Percentiles rank a stretch among this genome's conserved stretches.
phyloP scores from a whole-genome alignment of 2,113 vertebrate genomes.

The Podocnemis expansa region DNA sequence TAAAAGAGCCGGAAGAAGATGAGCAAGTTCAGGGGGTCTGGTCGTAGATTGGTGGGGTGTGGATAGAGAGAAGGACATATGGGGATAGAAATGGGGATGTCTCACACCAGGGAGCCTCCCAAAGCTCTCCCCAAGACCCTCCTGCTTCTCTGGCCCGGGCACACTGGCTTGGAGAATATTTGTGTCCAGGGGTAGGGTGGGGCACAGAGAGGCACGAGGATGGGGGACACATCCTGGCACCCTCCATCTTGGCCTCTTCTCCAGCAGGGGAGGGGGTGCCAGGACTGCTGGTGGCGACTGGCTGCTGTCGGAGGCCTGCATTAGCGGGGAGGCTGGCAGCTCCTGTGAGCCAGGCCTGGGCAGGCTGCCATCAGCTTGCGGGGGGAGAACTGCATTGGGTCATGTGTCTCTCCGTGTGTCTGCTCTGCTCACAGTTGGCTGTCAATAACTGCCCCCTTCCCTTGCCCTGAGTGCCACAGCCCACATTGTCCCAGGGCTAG shows the following conservation, averaged over 20 bases:
- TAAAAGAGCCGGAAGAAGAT: neutral
- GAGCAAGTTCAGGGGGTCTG: neutral
- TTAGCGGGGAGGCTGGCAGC: neutral
- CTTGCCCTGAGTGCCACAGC: neutral
- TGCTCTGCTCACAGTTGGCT: neutral
- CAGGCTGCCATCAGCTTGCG: neutral
- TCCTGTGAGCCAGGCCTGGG: neutral
- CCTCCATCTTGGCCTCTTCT: no score
- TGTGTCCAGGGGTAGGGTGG: no score
- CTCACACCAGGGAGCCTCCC: no score
- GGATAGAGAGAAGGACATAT: neutral
- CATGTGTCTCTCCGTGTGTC: neutral
- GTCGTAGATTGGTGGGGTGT: neutral
- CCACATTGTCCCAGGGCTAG: no score
- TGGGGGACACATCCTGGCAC: no score
- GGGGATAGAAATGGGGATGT: neutral
- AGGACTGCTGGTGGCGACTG: neutral
- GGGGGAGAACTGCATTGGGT: neutral
- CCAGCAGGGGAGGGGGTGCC: neutral
- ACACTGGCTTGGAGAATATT: no score
- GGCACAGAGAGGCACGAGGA: no score
- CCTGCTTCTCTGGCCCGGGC: no score
- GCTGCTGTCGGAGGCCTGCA: neutral
- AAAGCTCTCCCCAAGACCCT: no score
- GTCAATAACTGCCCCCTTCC: neutral